phyloP scores from a whole-genome alignment of 2,113 vertebrate genomes.

The Nesoenas mayeri region DNA sequence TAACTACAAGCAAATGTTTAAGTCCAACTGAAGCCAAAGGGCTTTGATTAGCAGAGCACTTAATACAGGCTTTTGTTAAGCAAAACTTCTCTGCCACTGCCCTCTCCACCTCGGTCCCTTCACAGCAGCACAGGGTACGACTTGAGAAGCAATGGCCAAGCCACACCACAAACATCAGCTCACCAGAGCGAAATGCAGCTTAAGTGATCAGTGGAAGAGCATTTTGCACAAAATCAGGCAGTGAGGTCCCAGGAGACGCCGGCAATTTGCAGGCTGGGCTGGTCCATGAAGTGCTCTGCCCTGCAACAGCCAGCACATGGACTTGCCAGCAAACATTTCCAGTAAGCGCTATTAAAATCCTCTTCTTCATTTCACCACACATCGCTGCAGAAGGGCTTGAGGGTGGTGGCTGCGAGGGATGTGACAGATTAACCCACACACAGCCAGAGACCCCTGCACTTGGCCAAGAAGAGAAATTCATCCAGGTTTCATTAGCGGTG shows the following conservation, averaged over 20 bases:
- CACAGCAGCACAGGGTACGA: neutral
- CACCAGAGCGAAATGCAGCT: accelerated
- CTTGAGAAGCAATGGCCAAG: accelerated
- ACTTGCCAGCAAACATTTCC: neutral
- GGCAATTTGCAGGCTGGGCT: neutral
- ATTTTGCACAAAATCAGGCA: neutral
- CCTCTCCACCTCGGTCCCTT: neutral
- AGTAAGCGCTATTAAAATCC: neutral
- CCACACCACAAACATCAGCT: neutral
- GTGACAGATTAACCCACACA: neutral
- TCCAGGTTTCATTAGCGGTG: neutral
- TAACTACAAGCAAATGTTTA: slow-evolving; percentile 37
- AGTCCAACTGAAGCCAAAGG: neutral
- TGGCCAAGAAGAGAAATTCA: neutral
- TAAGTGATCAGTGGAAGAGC: neutral
- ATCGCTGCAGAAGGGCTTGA: neutral
- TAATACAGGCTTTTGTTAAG: neutral
- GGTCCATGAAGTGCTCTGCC: neutral
- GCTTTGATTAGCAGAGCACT: neutral
- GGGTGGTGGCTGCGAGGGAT: neutral
- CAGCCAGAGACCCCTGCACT: neutral
- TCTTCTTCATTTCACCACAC: neutral
- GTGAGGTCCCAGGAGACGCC: neutral
- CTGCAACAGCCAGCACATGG: neutral
- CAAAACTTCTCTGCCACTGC: neutral